Conservation (phyloP, 2,113 vertebrate genomes). For the Grammomys dolichurus region DNA sequence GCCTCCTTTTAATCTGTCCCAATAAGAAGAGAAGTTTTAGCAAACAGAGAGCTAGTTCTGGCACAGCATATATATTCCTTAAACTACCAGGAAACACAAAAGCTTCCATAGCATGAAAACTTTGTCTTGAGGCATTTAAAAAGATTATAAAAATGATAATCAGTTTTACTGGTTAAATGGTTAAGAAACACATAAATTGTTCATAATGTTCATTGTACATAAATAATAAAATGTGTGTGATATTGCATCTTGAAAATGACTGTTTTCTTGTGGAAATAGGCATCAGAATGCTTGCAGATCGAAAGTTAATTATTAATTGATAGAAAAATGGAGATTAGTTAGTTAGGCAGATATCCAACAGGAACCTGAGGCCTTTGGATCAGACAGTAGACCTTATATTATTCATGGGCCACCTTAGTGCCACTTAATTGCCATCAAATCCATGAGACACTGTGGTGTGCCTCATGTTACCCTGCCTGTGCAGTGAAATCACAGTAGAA, state of each 20-base stretch:
- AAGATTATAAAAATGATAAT: slow-evolving; percentile 37
- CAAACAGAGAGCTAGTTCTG: slow-evolving; percentile 30
- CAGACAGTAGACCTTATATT: slow-evolving; percentile 20
- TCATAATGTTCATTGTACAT: background rate
- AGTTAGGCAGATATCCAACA: background rate
- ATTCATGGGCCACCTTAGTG: background rate
- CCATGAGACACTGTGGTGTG: background rate
- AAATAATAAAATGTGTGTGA: background rate
- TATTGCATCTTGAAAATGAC: slow-evolving; percentile 19
- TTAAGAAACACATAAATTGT: slow-evolving; percentile 3
- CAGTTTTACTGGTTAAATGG: slow-evolving; percentile 23
- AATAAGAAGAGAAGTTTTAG: slow-evolving; percentile 4
- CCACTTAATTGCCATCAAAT: background rate
- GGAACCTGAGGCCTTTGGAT: slow-evolving; percentile 21
- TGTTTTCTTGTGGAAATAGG: slow-evolving; percentile 6
- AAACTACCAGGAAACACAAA: background rate
- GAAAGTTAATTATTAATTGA: slow-evolving; percentile 25
- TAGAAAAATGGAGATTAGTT: background rate
- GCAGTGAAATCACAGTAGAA: background rate
- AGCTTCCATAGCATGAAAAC: background rate
- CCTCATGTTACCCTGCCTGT: background rate
- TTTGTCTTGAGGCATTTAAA: background rate
- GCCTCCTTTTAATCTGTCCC: background rate
- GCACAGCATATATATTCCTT: slow-evolving; percentile 10
- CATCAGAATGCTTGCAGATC: background rate